phyloP scores from a whole-genome alignment of 2,888 invertebrate species.

The Nomada fucata region DNA sequence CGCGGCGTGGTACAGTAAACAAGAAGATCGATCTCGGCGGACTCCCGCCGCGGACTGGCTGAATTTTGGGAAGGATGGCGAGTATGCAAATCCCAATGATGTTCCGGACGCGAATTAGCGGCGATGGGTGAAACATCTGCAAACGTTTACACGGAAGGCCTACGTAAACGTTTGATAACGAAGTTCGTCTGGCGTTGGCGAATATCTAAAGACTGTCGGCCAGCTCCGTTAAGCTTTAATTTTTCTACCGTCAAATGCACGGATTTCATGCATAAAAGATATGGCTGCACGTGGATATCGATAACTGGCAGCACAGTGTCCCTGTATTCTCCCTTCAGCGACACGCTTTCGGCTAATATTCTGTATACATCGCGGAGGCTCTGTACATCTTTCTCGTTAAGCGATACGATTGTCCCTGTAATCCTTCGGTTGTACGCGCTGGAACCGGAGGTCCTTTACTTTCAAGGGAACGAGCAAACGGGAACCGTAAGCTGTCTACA shows the following conservation, averaged over 20 bases:
- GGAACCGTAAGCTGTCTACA: neutral
- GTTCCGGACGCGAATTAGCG: constrained; percentile 57
- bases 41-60: constrained; percentile 13
- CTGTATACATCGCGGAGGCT: neutral
- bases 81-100: constrained; percentile 60
- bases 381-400: neutral
- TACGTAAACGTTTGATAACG: constrained; percentile 53
- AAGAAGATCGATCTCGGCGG: constrained; percentile 53
- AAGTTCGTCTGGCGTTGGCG: constrained; percentile 22
- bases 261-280: neutral
- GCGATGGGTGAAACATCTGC: constrained; percentile 36
- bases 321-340: neutral
- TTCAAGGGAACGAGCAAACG: neutral
- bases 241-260: too few relatives aligned
- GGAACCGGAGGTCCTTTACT: neutral
- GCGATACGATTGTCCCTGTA: neutral
- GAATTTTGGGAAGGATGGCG: constrained; percentile 33
- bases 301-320: constrained; percentile 1
- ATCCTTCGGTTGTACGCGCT: neutral
- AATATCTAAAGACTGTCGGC: neutral
- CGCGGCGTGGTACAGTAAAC: constrained; percentile 18
- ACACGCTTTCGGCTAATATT: neutral
- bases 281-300: neutral
- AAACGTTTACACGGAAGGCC: constrained; percentile 55
- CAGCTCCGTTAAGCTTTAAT: neutral